Percentiles rank a stretch among this genome's conserved stretches.
These are phyloP conservation scores for Norana najaformis DNA, from an alignment of 2,888 invertebrate genomes.

Conservation along the genomic window DNA sequence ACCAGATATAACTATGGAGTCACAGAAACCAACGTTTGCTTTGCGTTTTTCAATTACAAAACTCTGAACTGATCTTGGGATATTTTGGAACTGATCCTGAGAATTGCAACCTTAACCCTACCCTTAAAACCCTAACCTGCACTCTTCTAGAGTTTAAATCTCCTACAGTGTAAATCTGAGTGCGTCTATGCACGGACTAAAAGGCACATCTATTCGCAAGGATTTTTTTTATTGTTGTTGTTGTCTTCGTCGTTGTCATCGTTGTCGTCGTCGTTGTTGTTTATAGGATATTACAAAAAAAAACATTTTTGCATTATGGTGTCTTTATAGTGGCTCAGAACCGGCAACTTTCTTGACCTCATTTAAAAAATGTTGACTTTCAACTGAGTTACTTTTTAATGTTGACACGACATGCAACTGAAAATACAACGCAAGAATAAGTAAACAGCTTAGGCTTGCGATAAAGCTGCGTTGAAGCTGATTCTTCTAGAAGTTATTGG, in stretches of 20 bases:
- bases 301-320: not conserved
- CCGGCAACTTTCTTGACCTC: not conserved
- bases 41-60: too few relatives aligned
- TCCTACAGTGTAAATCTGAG: too few relatives aligned
- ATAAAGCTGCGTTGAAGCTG: not conserved
- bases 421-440: too few relatives aligned
- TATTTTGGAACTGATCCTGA: too few relatives aligned
- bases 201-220: not conserved
- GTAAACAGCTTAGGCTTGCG: not conserved
- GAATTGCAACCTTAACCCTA: too few relatives aligned
- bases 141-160: too few relatives aligned
- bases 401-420: too few relatives aligned
- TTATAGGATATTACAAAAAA: not conserved
- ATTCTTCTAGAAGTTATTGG: not conserved
- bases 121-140: too few relatives aligned
- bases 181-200: too few relatives aligned
- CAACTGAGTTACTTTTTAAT: not conserved
- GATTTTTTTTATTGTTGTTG: not conserved
- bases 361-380: not conserved
- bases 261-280: not conserved
- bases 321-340: not conserved
- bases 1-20: too few relatives aligned
- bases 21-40: too few relatives aligned
- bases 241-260: not conserved
- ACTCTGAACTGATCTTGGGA: too few relatives aligned